Conservation (phyloP, 2,797 vertebrate species). For the Eurystomus glaucurus region DNA sequence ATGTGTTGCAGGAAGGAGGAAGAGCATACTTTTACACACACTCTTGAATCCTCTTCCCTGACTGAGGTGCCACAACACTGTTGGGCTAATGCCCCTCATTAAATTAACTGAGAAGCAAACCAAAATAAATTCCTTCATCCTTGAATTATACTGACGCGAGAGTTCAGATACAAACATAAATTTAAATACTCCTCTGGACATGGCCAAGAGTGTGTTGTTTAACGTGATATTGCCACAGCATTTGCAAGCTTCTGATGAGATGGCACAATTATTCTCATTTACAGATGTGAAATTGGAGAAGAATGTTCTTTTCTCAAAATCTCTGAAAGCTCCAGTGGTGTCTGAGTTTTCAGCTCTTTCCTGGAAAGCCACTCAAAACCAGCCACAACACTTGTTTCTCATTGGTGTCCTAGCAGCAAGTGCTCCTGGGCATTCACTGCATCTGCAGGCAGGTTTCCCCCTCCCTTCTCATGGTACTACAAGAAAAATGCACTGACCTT, state of each 20-base stretch:
- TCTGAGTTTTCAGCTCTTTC: neutral
- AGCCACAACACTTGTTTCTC: accelerated
- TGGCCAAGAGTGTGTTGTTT: neutral
- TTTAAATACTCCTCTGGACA: neutral
- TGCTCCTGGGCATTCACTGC: accelerated
- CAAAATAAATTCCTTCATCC: neutral
- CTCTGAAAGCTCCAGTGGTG: neutral
- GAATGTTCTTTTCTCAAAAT: neutral
- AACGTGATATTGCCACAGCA: neutral
- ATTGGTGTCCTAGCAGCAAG: accelerated
- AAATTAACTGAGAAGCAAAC: neutral
- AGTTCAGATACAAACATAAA: neutral
- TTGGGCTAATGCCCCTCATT: neutral
- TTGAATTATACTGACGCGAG: neutral
- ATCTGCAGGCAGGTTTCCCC: neutral
- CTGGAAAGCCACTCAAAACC: neutral
- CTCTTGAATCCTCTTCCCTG: neutral
- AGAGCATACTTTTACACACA: neutral
- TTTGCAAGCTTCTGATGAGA: neutral
- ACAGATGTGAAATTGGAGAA: neutral
- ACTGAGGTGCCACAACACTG: neutral
- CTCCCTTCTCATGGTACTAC: neutral
- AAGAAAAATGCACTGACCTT: neutral
- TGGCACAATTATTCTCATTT: neutral
- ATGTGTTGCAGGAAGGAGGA: accelerated